Evolutionary conservation across 2,113 vertebrate species (phyloP).

Genomic region (Cinclus cinclus): DNA sequence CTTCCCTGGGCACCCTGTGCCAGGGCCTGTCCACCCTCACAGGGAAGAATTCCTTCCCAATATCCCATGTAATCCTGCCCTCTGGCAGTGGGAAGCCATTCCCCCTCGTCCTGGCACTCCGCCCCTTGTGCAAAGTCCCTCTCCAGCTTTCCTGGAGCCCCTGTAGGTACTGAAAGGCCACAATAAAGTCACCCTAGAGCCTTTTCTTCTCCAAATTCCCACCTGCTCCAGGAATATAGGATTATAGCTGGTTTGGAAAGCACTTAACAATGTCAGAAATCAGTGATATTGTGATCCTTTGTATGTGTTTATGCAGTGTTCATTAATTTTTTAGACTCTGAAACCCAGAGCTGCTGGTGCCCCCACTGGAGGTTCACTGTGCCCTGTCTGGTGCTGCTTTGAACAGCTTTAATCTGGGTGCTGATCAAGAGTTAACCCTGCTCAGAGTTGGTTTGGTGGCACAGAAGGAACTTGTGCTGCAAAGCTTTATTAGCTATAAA

Average conservation of each 20-base stretch:
- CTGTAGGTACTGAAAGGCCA: neutral
- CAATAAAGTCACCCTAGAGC: neutral
- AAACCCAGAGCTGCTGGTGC: neutral
- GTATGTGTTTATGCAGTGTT: neutral
- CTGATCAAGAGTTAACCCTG: neutral
- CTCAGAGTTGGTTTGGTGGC: neutral
- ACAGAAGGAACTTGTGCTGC: neutral
- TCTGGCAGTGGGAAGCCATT: neutral
- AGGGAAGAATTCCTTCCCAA: fast-evolving
- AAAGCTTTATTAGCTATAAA: constrained; percentile 65
- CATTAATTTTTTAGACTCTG: neutral
- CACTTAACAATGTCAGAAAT: neutral
- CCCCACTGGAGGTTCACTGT: neutral
- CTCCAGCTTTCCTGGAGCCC: neutral
- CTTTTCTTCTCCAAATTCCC: neutral
- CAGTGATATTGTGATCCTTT: neutral
- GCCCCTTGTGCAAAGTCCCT: neutral
- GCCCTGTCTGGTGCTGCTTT: neutral
- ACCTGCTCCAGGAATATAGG: neutral
- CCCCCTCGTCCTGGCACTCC: neutral
- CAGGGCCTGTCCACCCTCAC: fast-evolving
- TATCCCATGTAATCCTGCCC: neutral
- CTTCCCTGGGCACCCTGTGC: neutral
- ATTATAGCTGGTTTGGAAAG: neutral
- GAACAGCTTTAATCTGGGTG: neutral